Conservation (phyloP, 2,888 invertebrate genomes). For the Macrosiphum euphorbiae region DNA sequence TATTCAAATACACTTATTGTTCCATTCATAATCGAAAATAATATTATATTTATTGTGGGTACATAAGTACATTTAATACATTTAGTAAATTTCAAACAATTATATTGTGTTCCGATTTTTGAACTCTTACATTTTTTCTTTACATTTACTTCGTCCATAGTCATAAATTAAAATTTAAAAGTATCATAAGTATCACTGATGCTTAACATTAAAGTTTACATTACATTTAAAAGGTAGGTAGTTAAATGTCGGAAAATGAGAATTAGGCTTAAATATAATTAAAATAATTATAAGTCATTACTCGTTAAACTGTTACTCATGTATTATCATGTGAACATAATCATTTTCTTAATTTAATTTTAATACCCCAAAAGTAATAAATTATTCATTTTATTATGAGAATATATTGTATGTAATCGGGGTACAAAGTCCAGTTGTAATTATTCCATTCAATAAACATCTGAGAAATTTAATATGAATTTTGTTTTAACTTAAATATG, state of each 20-base stretch:
- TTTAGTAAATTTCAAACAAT: background rate
- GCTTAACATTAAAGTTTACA: background rate
- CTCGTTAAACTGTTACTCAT: slow-evolving; percentile 1
- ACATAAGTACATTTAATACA: background rate
- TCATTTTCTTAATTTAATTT: slow-evolving; percentile 36
- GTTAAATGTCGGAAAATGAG: background rate
- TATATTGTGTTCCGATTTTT: background rate
- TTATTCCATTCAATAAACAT: slow-evolving; percentile 4
- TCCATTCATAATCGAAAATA: background rate
- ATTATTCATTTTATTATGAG: slow-evolving; percentile 37
- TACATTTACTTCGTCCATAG: too few species aligned
- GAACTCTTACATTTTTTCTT: background rate
- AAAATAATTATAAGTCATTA: slow-evolving; percentile 30
- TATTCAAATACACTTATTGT: background rate
- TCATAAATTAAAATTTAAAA: too few species aligned
- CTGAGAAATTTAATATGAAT: background rate
- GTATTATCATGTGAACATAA: background rate
- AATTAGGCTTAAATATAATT: slow-evolving; percentile 23
- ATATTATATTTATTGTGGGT: background rate
- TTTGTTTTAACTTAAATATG: background rate
- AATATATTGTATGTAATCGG: background rate
- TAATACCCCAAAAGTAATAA: slow-evolving; percentile 14
- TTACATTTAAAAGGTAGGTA: background rate
- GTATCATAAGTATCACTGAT: too few species aligned
- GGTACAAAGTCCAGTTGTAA: background rate